Percentiles rank a stretch among this genome's conserved stretches.
These are phyloP conservation scores for Bolinopsis microptera DNA, from an alignment of 37 sponge, comb jelly and placozoan genomes.

Conservation along the genomic window DNA sequence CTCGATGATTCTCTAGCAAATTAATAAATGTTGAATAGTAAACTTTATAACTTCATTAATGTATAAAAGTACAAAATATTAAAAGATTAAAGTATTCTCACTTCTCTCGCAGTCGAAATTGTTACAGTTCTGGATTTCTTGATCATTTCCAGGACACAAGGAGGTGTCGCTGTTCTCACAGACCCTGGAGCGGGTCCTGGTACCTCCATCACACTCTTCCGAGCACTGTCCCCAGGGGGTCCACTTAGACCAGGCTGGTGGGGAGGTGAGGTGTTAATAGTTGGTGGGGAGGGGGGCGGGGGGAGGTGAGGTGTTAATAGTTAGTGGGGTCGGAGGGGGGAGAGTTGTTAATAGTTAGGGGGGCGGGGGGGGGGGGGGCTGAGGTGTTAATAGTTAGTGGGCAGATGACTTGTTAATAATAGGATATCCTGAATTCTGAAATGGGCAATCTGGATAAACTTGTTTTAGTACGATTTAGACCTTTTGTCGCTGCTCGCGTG, in stretches of 20 bases:
- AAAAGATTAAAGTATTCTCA: too few relatives aligned
- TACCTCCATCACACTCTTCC: slow-evolving; percentile 69
- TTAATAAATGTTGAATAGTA: too few relatives aligned
- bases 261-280: not conserved
- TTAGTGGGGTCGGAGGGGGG: not conserved
- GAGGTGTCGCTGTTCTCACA: slow-evolving; percentile 61
- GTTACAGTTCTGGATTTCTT: slow-evolving; percentile 65
- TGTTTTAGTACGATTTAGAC: too few relatives aligned
- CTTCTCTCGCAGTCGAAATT: slow-evolving; percentile 73
- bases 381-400: too few relatives aligned
- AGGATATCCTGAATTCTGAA: too few relatives aligned
- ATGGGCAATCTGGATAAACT: too few relatives aligned
- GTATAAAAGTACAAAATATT: too few relatives aligned
- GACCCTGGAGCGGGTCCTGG: not conserved
- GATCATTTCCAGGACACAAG: slow-evolving; percentile 50
- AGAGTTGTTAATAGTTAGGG: not conserved
- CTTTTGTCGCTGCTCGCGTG: too few relatives aligned
- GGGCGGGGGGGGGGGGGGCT: not conserved
- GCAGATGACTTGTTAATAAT: too few relatives aligned
- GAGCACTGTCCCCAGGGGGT: slow-evolving; percentile 67
- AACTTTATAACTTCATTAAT: too few relatives aligned
- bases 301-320: not conserved
- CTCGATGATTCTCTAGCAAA: too few relatives aligned
- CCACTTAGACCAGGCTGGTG: slow-evolving; percentile 68
- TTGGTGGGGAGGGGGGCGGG: not conserved